Evolutionary conservation across 2,113 vertebrate species (phyloP).

Genomic region (Galeopterus variegatus): DNA sequence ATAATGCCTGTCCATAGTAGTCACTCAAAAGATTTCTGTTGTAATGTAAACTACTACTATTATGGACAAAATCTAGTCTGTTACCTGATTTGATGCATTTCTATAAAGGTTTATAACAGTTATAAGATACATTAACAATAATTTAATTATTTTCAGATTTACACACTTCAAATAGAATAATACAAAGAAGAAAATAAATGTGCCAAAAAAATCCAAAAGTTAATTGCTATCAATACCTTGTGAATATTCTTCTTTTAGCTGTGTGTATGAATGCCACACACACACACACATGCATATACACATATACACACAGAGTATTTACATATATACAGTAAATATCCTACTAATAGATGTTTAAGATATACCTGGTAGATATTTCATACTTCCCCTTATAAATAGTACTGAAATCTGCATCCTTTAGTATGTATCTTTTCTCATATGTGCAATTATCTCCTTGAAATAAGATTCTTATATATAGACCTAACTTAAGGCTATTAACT

Average conservation of each 20-base stretch:
- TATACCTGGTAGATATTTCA: neutral
- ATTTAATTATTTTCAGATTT: neutral
- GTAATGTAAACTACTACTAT: neutral
- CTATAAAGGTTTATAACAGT: neutral
- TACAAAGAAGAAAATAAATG: slow-evolving; percentile 14
- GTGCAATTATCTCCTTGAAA: neutral
- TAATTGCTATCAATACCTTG: neutral
- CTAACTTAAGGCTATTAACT: neutral
- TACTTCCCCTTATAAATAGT: neutral
- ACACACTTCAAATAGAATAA: neutral
- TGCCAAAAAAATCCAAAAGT: neutral
- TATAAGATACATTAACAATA: neutral
- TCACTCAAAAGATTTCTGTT: neutral
- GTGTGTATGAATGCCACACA: no score
- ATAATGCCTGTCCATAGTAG: neutral
- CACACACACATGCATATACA: neutral
- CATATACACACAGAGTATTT: neutral
- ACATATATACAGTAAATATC: no score
- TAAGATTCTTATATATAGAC: neutral
- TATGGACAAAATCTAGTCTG: neutral
- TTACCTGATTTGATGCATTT: neutral
- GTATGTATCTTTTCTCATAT: neutral
- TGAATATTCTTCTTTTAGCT: neutral
- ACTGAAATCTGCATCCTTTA: neutral
- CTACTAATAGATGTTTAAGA: neutral